phyloP scores from a whole-genome alignment of 1,140 invertebrate species.

The Drosophila rufa region DNA sequence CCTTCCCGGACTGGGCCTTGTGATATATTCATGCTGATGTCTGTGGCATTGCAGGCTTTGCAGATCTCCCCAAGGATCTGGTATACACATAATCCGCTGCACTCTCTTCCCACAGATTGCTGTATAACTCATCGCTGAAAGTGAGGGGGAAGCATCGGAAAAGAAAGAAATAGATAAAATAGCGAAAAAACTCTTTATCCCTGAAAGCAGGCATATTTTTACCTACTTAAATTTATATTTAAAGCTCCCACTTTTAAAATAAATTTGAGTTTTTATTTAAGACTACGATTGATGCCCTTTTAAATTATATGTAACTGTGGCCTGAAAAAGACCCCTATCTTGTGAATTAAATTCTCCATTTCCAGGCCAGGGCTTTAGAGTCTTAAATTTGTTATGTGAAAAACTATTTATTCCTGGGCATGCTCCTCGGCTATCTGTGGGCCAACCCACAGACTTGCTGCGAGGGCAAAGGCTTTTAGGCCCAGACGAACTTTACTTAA shows the following conservation, averaged over 20 bases:
- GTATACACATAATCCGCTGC: conserved; percentile 4
- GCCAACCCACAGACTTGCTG: not conserved
- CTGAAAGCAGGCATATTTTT: not conserved
- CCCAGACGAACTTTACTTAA: conserved; percentile 52
- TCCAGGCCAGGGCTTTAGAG: not conserved
- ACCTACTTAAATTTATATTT: no score
- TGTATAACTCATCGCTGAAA: conserved; percentile 40
- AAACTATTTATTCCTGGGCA: conserved; percentile 22
- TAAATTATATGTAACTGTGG: not conserved
- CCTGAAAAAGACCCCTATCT: not conserved
- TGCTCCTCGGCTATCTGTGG: not conserved
- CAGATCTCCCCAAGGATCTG: conserved; percentile 29
- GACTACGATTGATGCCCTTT: not conserved
- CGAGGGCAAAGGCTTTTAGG: conserved; percentile 62
- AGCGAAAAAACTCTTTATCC: not conserved
- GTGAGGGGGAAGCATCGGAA: not conserved
- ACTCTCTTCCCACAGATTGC: conserved; percentile 57
- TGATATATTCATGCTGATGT: conserved; percentile 73
- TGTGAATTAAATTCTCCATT: conserved; percentile 9
- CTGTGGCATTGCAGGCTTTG: conserved; percentile 41
- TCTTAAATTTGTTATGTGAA: conserved; percentile 11
- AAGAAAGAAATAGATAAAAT: not conserved
- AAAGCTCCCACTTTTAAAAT: no score
- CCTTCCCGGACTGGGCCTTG: conserved; percentile 15
- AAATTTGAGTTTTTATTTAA: not conserved